Conservation (phyloP, 2,797 vertebrate genomes). For the Neomorphus geoffroyi region DNA sequence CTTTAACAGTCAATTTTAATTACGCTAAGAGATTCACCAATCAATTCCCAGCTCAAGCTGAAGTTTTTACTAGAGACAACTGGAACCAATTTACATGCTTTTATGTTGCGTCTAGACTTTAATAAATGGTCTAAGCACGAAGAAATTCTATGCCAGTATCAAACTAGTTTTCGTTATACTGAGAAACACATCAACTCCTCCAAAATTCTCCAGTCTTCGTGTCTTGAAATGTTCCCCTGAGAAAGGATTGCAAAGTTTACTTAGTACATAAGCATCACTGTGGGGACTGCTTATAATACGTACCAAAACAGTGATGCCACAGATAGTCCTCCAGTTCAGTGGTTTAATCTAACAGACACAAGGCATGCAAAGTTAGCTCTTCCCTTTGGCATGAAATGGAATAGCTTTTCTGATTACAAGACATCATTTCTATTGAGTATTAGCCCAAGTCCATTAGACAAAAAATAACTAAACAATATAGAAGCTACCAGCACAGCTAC, state of each 20-base stretch:
- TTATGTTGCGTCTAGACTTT: constrained; percentile 99
- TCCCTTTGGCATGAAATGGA: not conserved
- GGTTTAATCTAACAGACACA: not conserved
- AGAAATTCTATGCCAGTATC: constrained; percentile 81
- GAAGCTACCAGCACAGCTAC: not conserved
- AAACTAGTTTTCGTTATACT: constrained; percentile 71
- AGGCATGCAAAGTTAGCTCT: not conserved
- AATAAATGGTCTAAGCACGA: constrained; percentile 89
- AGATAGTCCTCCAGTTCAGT: not conserved
- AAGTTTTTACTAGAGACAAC: constrained; percentile 82
- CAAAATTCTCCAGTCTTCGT: constrained; percentile 20
- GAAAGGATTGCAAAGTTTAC: not conserved
- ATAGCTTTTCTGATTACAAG: not conserved
- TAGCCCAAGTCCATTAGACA: not conserved
- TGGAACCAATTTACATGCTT: constrained; percentile 91
- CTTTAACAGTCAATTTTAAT: constrained; percentile 83
- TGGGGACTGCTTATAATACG: not conserved
- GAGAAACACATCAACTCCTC: constrained; percentile 59
- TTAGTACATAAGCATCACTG: not conserved
- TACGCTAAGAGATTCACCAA: constrained; percentile 79
- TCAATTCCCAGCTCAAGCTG: constrained; percentile 77
- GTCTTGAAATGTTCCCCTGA: not conserved
- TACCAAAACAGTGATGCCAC: not conserved
- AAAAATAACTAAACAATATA: not conserved
- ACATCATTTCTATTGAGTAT: not conserved